Evolutionary conservation across 1,140 invertebrate genomes (phyloP).

Genomic region (Drosophila tani): DNA sequence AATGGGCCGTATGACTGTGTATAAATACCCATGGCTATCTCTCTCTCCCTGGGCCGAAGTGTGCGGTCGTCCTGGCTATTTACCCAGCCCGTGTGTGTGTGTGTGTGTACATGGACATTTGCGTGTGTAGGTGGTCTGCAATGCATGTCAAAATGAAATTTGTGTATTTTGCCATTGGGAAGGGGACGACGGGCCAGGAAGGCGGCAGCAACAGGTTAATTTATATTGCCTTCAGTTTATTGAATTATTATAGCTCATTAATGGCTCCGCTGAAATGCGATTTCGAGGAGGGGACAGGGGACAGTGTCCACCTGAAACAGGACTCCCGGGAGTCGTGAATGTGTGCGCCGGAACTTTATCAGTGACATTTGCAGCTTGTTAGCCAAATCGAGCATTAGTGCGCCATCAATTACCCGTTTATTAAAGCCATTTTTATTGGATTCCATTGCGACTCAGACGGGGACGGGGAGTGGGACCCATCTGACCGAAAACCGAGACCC

Average conservation of each 20-base stretch:
- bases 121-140: slow-evolving; percentile 47
- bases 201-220: slow-evolving; percentile 71
- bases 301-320: slow-evolving; percentile 15
- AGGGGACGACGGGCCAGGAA: background rate
- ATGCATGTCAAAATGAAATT: slow-evolving; percentile 73
- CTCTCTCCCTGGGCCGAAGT: slow-evolving; percentile 27
- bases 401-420: slow-evolving; percentile 46
- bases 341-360: slow-evolving; percentile 24
- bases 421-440: slow-evolving; percentile 45
- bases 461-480: background rate
- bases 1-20: slow-evolving; percentile 76
- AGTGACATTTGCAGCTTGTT: slow-evolving; percentile 67
- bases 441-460: slow-evolving; percentile 2
- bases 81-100: slow-evolving; percentile 25
- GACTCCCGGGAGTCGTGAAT: slow-evolving; percentile 16
- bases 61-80: slow-evolving; percentile 40
- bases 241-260: slow-evolving; percentile 82
- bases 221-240: slow-evolving; percentile 79
- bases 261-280: slow-evolving; percentile 64
- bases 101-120: slow-evolving; percentile 11
- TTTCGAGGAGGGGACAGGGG: slow-evolving; percentile 27
- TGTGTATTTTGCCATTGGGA: slow-evolving; percentile 46
- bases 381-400: slow-evolving; percentile 54
- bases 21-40: slow-evolving; percentile 61
- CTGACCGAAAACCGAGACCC: slow-evolving; percentile 18